Conservation (phyloP, 2,888 invertebrate species). For the Heliconius hortense region DNA sequence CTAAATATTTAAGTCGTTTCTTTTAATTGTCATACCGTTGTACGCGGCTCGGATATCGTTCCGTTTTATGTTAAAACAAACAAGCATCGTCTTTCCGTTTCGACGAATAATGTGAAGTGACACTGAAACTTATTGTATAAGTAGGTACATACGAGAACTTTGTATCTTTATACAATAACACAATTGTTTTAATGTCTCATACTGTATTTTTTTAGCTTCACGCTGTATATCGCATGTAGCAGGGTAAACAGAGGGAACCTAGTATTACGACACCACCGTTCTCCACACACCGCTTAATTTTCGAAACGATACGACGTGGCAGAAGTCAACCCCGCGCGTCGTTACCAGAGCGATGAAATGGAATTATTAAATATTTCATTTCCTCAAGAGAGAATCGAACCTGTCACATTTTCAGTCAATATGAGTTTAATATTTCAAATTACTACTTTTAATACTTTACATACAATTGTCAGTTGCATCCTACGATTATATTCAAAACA, state of each 20-base stretch:
- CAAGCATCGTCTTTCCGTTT: slow-evolving; percentile 36
- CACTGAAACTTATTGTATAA: background rate
- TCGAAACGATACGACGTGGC: too few species aligned
- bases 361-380: too few species aligned
- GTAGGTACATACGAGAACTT: background rate
- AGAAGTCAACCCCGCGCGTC: too few species aligned
- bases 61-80: slow-evolving; percentile 25
- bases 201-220: background rate
- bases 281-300: too few species aligned
- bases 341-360: too few species aligned
- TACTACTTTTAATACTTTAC: background rate
- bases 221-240: background rate
- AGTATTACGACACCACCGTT: too few species aligned
- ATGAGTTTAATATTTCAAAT: too few species aligned
- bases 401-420: too few species aligned
- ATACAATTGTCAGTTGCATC: background rate
- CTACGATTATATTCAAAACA: slow-evolving; percentile 8
- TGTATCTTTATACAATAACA: background rate
- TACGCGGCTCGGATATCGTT: slow-evolving; percentile 27
- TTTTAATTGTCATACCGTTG: slow-evolving; percentile 18
- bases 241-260: too few species aligned
- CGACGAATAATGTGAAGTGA: slow-evolving; percentile 35
- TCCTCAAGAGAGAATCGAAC: too few species aligned
- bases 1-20: background rate
- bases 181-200: background rate